A percentile compares a stretch with the other conserved stretches of the same genome.
These are phyloP conservation scores for Petrocephalus sullivani DNA, from an alignment of 2,797 vertebrate species.

Conservation along the genomic window DNA sequence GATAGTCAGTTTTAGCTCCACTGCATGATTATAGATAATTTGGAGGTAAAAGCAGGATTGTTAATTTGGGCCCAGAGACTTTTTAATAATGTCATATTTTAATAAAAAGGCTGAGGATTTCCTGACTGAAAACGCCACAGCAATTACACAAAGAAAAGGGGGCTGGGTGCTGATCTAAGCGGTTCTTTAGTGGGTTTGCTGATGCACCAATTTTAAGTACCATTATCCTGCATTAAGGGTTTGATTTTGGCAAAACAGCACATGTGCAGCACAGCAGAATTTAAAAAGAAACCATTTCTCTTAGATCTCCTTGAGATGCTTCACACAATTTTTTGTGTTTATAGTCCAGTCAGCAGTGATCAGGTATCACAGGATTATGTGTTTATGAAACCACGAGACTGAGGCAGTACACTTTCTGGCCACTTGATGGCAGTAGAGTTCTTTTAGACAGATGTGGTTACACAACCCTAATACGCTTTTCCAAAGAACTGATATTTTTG, in stretches of 20 bases:
- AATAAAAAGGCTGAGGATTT: conserved; percentile 55
- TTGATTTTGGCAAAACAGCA: not conserved
- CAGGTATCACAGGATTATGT: not conserved
- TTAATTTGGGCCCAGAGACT: conserved; percentile 55
- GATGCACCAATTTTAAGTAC: not conserved
- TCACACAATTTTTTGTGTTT: not conserved
- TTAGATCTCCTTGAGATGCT: not conserved
- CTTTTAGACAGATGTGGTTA: conserved; percentile 28
- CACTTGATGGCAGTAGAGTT: conserved; percentile 69
- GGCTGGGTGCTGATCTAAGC: not conserved
- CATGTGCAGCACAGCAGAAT: not conserved
- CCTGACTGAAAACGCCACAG: not conserved
- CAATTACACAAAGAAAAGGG: not conserved
- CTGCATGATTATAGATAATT: conserved; percentile 65
- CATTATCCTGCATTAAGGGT: not conserved
- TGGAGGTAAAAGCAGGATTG: conserved; percentile 54
- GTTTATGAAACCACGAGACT: not conserved
- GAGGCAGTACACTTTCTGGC: conserved; percentile 13
- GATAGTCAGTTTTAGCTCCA: conserved; percentile 47
- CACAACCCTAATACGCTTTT: not conserved
- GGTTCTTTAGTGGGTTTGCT: not conserved
- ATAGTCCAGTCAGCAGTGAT: conserved; percentile 7
- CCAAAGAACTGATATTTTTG: not conserved
- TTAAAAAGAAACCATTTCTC: not conserved
- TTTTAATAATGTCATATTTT: conserved; percentile 44